Base-by-base conservation (phyloP, 2,797 vertebrate genomes). In the Onychomys leucogaster region DNA sequence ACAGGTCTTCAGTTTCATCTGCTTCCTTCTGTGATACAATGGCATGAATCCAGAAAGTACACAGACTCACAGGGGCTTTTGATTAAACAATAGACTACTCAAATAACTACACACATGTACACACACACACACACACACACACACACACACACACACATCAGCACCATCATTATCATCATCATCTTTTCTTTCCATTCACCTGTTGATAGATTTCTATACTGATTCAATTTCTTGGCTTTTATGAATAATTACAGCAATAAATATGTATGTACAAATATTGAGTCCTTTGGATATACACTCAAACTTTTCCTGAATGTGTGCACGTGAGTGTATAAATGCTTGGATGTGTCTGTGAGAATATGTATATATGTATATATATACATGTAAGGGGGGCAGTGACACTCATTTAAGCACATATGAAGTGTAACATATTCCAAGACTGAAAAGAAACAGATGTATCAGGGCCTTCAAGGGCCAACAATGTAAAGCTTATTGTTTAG, bases 1-100 rank as follows among this genome's bases (percentile, higher is more conserved):
- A 93, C 67, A 97, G 95, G 87, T 94, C 84, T 95, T 95, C 71
- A 82, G 49, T 98, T 98, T 97, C 92, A 97, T 97, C 94, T 97
- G 77, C 85, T 95, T 69, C 95, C 85, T 89, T 97, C 84, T 95
- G 55, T 97, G 97, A 97, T 83, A 23, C n/a, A 98, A 97, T 97
- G 91, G 95, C 80, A 98, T 94, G 95, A 98, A 97, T 61, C 95
- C 80, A 82, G 77, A 88, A 90, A 94, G n/a, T 73, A 59, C 32
- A 89, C 76, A 96, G 95, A 96, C 11, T 88, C 27, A 93, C 1
- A 87, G 94, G 92, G 49, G 94, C 82, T 46, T 97, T 96, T 97
- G 96, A 97, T 95, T 96, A 98, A 98, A 85, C 89, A 61, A 94
- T 41, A 90, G 37, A 85, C 83, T 90, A 97, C 94, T 76, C 78